Percentiles rank a stretch among this genome's conserved stretches.
Evolutionary conservation across 2,113 vertebrate genomes (phyloP).

Genomic region (Megaceryle torquata): DNA sequence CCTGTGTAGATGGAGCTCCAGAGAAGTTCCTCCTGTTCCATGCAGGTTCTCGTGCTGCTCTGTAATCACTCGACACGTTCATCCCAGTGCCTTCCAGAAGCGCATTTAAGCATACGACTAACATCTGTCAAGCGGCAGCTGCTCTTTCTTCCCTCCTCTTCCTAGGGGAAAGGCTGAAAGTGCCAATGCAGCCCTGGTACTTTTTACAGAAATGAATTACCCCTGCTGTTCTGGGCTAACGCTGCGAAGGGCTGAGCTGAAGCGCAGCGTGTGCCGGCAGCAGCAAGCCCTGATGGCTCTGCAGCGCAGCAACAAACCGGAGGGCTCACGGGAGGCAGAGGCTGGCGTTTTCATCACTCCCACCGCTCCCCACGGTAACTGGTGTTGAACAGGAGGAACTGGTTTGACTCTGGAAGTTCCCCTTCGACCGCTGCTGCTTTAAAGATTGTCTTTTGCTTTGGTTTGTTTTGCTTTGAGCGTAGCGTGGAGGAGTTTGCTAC

Average conservation of each 20-base stretch:
- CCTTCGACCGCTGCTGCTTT: not conserved
- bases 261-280: not conserved
- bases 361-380: not conserved
- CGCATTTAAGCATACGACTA: not conserved
- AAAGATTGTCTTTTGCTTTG: not conserved
- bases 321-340: not conserved
- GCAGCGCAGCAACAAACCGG: not conserved
- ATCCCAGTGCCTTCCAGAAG: not conserved
- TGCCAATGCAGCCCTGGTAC: slow-evolving; percentile 4
- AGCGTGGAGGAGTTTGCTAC: not conserved
- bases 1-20: not conserved
- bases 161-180: not conserved
- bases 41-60: not conserved
- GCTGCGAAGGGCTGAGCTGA: not conserved
- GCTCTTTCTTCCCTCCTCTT: not conserved
- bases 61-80: not conserved
- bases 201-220: slow-evolving; percentile 16
- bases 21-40: not conserved
- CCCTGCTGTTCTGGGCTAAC: not conserved
- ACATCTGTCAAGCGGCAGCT: not conserved
- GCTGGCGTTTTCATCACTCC: not conserved
- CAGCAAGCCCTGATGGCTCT: not conserved
- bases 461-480: not conserved
- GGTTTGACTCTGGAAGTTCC: not conserved
- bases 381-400: not conserved